Conservation (phyloP, 2,797 vertebrate species). For the Hozukius guyotensis region DNA sequence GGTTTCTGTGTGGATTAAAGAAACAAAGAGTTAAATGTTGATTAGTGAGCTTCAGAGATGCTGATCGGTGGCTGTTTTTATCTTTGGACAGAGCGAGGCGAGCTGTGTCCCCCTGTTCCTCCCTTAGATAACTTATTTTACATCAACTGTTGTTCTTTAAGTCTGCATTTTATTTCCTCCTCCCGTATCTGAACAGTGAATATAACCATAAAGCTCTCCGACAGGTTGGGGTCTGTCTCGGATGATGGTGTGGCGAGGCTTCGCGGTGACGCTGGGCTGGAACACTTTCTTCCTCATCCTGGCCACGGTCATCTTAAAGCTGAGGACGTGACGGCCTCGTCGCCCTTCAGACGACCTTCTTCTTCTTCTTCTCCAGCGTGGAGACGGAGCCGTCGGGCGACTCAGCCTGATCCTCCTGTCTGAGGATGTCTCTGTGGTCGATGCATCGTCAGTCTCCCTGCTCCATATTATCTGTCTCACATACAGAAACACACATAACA, state of each 20-base stretch:
- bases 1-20: not conserved
- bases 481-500: not conserved
- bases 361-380: not conserved
- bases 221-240: constrained; percentile 82
- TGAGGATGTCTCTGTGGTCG: not conserved
- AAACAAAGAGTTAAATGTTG: not conserved
- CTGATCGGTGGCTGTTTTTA: not conserved
- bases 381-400: constrained; percentile 6
- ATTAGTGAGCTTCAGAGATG: not conserved
- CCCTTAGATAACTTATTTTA: not conserved
- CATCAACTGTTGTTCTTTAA: not conserved
- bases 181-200: not conserved
- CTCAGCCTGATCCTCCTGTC: constrained; percentile 17
- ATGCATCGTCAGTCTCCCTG: constrained; percentile 20
- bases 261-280: constrained; percentile 84
- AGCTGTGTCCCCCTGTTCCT: not conserved
- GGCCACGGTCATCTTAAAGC: constrained; percentile 85
- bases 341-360: not conserved
- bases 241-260: constrained; percentile 87
- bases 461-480: constrained; percentile 13
- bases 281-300: constrained; percentile 86
- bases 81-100: not conserved
- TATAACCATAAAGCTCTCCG: not conserved
- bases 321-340: constrained; percentile 73
- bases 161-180: too few species aligned